These are phyloP conservation scores for Chaetorhynchus papuensis DNA, from an alignment of 2,113 vertebrate species.

Conservation along the genomic window DNA sequence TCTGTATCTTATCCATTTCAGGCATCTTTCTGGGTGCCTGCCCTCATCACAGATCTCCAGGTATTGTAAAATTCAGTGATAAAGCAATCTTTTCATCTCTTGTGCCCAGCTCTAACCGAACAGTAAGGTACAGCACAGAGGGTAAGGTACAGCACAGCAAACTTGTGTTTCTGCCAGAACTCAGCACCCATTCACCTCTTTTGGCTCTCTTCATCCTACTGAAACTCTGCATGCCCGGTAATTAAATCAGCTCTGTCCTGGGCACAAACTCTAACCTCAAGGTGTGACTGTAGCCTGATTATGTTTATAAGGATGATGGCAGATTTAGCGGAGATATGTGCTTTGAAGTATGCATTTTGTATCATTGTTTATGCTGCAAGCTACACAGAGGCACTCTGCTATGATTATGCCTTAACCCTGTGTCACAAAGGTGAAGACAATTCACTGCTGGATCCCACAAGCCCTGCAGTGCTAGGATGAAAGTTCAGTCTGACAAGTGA, in stretches of 20 bases:
- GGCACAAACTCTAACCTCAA: neutral
- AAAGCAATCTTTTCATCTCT: neutral
- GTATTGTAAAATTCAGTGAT: constrained; percentile 21
- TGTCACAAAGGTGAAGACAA: neutral
- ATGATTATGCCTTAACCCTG: neutral
- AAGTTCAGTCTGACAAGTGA: neutral
- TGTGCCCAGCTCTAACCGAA: neutral
- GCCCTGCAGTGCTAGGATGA: neutral
- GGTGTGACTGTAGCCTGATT: neutral
- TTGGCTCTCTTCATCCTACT: neutral
- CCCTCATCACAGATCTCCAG: neutral
- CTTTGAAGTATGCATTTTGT: neutral
- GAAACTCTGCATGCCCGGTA: neutral
- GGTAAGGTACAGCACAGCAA: neutral
- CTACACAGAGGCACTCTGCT: neutral
- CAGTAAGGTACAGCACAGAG: neutral
- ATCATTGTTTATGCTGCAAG: neutral
- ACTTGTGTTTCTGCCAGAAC: neutral
- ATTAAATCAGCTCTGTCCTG: neutral
- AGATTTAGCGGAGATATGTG: neutral
- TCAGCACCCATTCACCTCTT: neutral
- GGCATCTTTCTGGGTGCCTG: constrained; percentile 17
- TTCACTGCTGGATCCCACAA: neutral
- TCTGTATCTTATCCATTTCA: constrained; percentile 27
- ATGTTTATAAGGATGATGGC: neutral